Base-by-base conservation (phyloP, 2,888 invertebrate species). In the Acheta domesticus region DNA sequence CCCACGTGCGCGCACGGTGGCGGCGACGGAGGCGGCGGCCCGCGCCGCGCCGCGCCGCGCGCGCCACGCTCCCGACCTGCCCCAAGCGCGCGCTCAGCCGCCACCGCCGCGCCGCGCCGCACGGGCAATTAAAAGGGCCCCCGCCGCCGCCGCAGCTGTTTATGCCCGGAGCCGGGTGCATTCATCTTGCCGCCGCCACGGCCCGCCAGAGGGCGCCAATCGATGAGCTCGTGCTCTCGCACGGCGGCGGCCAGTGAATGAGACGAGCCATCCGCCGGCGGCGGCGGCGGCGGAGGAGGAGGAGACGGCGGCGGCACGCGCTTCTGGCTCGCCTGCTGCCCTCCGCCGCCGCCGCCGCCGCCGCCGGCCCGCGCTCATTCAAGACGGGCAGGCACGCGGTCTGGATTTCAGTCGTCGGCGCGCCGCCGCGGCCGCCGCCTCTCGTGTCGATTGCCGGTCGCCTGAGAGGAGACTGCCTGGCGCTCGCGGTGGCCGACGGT, bases 331-430 rank as follows among this genome's bases (percentile, higher is more conserved):
- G 16, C n/a, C 62, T n/a, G n/a, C 62, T n/a, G 62, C 62, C 62
- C 36, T 14, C 62, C 62, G n/a, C n/a, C 62, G n/a, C 62, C 62
- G 14, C 62, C 62, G 14, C 62, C 62, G 14, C 62, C 8, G 62
- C 62, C 62, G n/a, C n/a, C n/a, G n/a, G 62, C 5, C 62, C n/a
- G n/a, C 62, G 62, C 62, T 62, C 62, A 62, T 62, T 62, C 62
- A 62, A 62, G 62, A 62, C 62, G 62, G 62, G 62, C 62, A 62
- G 62, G n/a, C 62, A 62, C 14, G 62, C 62, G 62, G 62, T 62
- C 62, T 16, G 1, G 62, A 62, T 62, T 62, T 62, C 62, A 62
- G 62, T 62, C 36, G 36, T 36, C 62, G 62, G 62, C 62, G 62
- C 8, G 14, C n/a, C n/a, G 62, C 16, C 62, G 62, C 16, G 16